Percentiles rank a stretch among this genome's conserved stretches.
Evolutionary conservation across 1,140 invertebrate species (phyloP).

Genomic region (Matsumurasca onukii): DNA sequence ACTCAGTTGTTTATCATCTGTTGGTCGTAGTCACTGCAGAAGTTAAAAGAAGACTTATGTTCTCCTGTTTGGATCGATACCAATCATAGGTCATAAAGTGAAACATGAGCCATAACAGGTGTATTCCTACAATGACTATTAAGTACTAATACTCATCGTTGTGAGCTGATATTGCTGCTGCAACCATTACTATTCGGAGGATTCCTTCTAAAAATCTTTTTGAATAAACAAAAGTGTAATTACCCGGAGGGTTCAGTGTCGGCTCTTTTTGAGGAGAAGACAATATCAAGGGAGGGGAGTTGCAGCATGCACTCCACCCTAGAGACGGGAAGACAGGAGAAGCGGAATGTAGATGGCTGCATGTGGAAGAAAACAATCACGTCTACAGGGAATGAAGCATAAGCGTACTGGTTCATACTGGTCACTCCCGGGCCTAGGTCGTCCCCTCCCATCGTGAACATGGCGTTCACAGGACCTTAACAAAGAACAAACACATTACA

Average conservation of each 20-base stretch:
- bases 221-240: too few species aligned
- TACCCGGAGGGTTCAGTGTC: constrained; percentile 50
- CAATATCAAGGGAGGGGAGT: constrained; percentile 84
- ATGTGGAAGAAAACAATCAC: constrained; percentile 98
- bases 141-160: too few species aligned
- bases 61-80: too few species aligned
- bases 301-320: constrained; percentile 95
- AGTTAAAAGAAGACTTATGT: too few species aligned
- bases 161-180: too few species aligned
- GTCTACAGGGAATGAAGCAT: constrained; percentile 96
- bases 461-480: constrained; percentile 42
- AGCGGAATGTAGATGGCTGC: constrained; percentile 94
- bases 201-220: too few species aligned
- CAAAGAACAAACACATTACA: background rate
- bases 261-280: constrained; percentile 85
- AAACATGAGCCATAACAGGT: too few species aligned
- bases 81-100: too few species aligned
- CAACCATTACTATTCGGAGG: too few species aligned
- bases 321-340: constrained; percentile 93
- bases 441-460: constrained; percentile 47
- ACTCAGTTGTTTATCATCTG: too few species aligned
- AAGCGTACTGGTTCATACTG: constrained; percentile 74
- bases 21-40: too few species aligned
- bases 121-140: too few species aligned
- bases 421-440: constrained; percentile 43